Conservation (phyloP, 2,797 vertebrate genomes). For the Brachyalestes nurse region DNA sequence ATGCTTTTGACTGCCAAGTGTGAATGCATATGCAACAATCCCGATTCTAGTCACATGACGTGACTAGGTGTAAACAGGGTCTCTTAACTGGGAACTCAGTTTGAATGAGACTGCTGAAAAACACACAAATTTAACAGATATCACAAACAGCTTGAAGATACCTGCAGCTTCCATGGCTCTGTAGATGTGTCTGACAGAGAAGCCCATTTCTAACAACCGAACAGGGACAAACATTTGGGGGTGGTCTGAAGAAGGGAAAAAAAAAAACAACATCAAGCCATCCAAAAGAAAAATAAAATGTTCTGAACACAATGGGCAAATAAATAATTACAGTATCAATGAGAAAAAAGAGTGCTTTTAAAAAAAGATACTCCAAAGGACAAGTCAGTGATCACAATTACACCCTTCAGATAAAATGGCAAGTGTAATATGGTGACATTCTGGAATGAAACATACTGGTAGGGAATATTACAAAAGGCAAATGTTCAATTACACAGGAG, state of each 20-base stretch:
- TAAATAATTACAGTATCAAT: conserved; percentile 15
- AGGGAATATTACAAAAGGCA: neutral
- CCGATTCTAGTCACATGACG: no score
- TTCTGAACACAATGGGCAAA: neutral
- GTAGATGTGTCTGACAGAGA: conserved; percentile 85
- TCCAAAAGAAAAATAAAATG: neutral
- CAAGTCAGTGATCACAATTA: neutral
- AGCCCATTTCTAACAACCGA: conserved; percentile 86
- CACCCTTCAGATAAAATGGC: neutral
- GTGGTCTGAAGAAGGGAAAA: conserved; percentile 77
- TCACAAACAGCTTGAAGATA: conserved; percentile 58
- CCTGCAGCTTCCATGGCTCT: conserved; percentile 86
- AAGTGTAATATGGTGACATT: neutral
- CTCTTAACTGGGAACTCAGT: no score
- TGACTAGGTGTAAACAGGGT: no score
- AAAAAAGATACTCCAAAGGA: conserved; percentile 32
- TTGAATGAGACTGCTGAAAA: neutral
- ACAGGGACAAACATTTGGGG: conserved; percentile 85
- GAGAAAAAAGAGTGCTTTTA: conserved; percentile 55
- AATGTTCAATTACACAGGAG: neutral
- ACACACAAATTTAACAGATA: neutral
- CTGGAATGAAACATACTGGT: neutral
- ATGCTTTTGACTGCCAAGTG: no score
- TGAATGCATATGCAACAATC: no score
- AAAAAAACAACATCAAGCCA: conserved; percentile 28